These are phyloP conservation scores for Metacarcinus magister DNA, from an alignment of 2,888 invertebrate genomes.

Conservation along the genomic window DNA sequence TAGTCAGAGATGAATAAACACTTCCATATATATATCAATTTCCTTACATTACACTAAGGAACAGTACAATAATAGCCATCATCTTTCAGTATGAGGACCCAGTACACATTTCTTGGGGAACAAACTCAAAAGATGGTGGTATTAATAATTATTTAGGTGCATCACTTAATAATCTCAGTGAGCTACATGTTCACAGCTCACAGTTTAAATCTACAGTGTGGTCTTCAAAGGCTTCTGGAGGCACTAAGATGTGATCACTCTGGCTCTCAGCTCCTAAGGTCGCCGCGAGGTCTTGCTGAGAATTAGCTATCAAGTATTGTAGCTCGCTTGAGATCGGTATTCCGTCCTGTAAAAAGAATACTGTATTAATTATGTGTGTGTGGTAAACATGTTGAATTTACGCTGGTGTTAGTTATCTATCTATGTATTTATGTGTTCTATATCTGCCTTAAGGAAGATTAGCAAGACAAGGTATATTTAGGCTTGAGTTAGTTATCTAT, in stretches of 20 bases:
- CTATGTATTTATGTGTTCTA: too few relatives aligned
- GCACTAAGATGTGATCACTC: constrained; percentile 47
- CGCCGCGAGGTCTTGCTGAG: constrained; percentile 48
- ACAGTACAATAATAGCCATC: background rate
- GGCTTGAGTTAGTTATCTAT: too few relatives aligned
- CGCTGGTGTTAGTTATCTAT: too few relatives aligned
- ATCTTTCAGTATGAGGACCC: background rate
- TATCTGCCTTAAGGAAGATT: too few relatives aligned
- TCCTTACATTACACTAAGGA: background rate
- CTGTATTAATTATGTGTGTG: background rate
- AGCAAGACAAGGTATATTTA: too few relatives aligned
- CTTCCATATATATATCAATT: background rate
- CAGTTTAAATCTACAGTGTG: constrained; percentile 52
- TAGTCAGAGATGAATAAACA: background rate
- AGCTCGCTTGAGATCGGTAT: constrained; percentile 72
- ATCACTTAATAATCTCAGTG: background rate
- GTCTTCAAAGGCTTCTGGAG: constrained; percentile 63
- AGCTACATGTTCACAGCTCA: constrained; percentile 1
- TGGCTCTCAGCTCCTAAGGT: constrained; percentile 60
- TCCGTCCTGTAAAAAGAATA: constrained; percentile 58
- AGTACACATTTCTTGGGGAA: background rate
- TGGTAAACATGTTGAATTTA: too few relatives aligned
- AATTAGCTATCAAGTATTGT: constrained; percentile 72
- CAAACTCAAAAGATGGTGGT: background rate
- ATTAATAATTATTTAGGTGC: background rate